These are phyloP conservation scores for Homarus americanus DNA, from an alignment of 1,140 invertebrate genomes.

Conservation along the genomic window DNA sequence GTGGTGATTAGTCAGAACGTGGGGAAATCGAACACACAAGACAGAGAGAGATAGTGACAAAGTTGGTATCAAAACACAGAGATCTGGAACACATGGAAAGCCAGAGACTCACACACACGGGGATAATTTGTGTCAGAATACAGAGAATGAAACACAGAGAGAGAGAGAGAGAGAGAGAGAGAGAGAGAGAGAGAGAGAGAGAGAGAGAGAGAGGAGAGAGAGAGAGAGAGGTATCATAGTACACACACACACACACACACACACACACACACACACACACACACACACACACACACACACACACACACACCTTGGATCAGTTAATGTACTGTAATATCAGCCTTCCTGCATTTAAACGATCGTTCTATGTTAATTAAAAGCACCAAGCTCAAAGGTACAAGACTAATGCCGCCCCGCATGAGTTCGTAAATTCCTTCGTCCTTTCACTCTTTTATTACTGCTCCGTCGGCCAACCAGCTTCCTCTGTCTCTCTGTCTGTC, in stretches of 20 bases:
- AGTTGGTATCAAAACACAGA: no score
- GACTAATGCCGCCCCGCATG: slow-evolving; percentile 29
- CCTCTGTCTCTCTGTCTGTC: no score
- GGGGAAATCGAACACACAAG: no score
- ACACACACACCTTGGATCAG: slow-evolving; percentile 17
- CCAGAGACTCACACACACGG: no score
- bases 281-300: no score
- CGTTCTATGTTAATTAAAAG: slow-evolving; percentile 54
- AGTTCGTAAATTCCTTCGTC: slow-evolving; percentile 30
- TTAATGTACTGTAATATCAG: slow-evolving; percentile 28
- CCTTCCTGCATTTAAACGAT: slow-evolving; percentile 35
- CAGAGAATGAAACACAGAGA: not conserved
- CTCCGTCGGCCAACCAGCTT: no score
- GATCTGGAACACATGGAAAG: no score
- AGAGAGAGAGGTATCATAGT: no score
- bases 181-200: slow-evolving; percentile 19
- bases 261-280: no score
- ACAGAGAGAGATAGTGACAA: no score
- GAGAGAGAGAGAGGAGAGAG: slow-evolving; percentile 10
- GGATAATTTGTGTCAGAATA: not conserved
- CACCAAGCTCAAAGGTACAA: slow-evolving; percentile 43
- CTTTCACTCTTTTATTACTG: slow-evolving; percentile 8
- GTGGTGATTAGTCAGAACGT: no score
- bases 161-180: not conserved
- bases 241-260: no score